These are phyloP conservation scores for Tineola bisselliella DNA, from an alignment of 2,888 invertebrate species.

Conservation along the genomic window DNA sequence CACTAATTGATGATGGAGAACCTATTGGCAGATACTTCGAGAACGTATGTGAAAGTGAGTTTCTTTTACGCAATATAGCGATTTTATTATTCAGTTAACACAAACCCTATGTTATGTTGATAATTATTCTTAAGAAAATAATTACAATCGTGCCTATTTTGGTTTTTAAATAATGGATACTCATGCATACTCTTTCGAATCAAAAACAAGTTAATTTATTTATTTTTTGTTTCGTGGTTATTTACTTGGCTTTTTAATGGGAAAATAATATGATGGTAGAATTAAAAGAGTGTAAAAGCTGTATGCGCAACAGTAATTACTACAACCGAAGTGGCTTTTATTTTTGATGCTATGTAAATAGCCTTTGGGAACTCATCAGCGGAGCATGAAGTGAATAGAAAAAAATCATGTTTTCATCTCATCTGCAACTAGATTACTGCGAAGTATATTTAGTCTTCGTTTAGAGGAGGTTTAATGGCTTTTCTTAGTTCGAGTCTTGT, in stretches of 20 bases:
- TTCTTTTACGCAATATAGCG: constrained; percentile 13
- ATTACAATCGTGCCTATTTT: background rate
- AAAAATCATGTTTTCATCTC: background rate
- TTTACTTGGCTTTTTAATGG: constrained; percentile 3
- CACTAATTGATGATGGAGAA: constrained; percentile 90
- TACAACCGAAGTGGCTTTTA: constrained; percentile 5
- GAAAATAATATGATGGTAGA: constrained; percentile 1
- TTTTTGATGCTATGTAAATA: constrained; percentile 13
- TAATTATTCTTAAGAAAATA: background rate
- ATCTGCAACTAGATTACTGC: background rate
- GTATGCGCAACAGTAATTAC: constrained; percentile 6
- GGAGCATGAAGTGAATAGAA: constrained; percentile 5
- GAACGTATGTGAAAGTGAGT: constrained; percentile 89
- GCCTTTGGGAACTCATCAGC: constrained; percentile 10
- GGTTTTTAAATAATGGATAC: background rate
- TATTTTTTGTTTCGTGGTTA: background rate
- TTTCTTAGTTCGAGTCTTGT: background rate
- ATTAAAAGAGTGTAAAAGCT: constrained; percentile 6
- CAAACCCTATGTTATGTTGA: too few species aligned
- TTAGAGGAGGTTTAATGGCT: background rate
- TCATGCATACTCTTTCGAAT: background rate
- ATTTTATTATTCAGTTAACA: background rate
- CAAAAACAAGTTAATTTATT: constrained; percentile 1
- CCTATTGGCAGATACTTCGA: constrained; percentile 90
- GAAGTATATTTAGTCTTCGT: background rate